Evolutionary conservation across 2,113 vertebrate genomes (phyloP).

Genomic region (Daboia siamensis): DNA sequence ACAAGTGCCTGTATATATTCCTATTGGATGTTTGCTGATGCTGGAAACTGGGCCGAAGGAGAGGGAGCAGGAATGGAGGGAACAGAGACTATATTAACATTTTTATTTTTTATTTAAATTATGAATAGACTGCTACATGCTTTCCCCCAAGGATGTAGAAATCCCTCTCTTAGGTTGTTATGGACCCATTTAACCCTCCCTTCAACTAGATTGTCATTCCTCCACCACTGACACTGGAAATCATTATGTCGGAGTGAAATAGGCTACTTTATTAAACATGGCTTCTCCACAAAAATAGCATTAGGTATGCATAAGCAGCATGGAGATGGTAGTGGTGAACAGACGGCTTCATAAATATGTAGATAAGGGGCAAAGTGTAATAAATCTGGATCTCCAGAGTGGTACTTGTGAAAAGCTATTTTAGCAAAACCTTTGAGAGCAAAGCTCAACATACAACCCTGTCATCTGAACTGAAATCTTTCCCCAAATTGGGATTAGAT

Average conservation of each 20-base stretch:
- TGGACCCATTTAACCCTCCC: not conserved
- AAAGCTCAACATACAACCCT: not conserved
- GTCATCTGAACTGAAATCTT: not conserved
- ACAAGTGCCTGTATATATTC: not conserved
- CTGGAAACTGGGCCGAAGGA: not conserved
- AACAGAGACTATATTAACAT: not conserved
- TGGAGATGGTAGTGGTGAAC: not conserved
- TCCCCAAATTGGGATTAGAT: not conserved
- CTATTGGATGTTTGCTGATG: not conserved
- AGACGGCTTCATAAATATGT: not conserved
- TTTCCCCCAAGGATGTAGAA: not conserved
- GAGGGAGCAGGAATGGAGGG: not conserved
- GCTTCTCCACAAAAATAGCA: not conserved
- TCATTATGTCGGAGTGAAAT: not conserved
- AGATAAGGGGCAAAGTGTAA: not conserved
- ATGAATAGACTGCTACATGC: not conserved
- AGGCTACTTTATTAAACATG: not conserved
- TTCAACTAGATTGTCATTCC: not conserved
- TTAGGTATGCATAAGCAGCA: not conserved
- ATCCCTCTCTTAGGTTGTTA: not conserved
- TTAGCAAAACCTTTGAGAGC: not conserved
- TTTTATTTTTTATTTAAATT: slow-evolving; percentile 3
- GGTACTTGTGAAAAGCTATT: not conserved
- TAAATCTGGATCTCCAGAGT: not conserved
- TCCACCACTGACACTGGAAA: not conserved